These are phyloP conservation scores for Mormyrus lacerda DNA, from an alignment of 2,113 vertebrate genomes.

Conservation along the genomic window DNA sequence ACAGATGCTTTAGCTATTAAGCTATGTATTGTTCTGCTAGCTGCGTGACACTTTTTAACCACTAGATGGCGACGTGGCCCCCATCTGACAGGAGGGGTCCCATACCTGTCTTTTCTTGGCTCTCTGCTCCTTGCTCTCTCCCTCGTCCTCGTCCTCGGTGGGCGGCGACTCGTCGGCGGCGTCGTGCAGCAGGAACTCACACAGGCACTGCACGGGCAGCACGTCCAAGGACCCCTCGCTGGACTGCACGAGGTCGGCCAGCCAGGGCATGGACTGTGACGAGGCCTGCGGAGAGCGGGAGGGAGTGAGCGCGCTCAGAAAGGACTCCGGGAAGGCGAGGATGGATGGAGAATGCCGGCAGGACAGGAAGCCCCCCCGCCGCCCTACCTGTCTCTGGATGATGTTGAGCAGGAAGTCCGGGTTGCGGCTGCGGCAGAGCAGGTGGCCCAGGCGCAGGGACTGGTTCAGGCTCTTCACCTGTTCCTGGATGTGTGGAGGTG, in stretches of 20 bases:
- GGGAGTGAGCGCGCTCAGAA: not conserved
- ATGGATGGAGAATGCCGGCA: not conserved
- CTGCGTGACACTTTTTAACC: too few species aligned
- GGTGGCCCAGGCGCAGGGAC: conserved; percentile 85
- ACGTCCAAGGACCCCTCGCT: conserved; percentile 95
- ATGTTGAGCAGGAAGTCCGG: conserved; percentile 96
- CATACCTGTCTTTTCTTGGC: conserved; percentile 84
- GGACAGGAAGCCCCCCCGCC: not conserved
- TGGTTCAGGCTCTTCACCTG: conserved; percentile 91
- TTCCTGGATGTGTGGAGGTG: conserved; percentile 83
- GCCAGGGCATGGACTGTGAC: conserved; percentile 97
- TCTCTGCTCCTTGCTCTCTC: conserved; percentile 88
- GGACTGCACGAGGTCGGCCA: conserved; percentile 94
- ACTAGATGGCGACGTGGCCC: not conserved
- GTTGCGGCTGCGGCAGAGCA: conserved; percentile 87
- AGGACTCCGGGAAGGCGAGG: not conserved
- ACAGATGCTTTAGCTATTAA: not conserved
- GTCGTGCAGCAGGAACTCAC: conserved; percentile 92
- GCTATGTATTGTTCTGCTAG: not conserved
- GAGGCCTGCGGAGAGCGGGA: conserved; percentile 66
- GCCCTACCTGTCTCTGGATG: conserved; percentile 90
- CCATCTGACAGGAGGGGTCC: not conserved
- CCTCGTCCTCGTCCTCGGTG: conserved; percentile 83
- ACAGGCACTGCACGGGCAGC: conserved; percentile 92
- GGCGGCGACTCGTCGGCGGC: conserved; percentile 74